These are phyloP conservation scores for Ricordea florida DNA, from an alignment of 92 coral and sea anemone species.

Conservation along the genomic window DNA sequence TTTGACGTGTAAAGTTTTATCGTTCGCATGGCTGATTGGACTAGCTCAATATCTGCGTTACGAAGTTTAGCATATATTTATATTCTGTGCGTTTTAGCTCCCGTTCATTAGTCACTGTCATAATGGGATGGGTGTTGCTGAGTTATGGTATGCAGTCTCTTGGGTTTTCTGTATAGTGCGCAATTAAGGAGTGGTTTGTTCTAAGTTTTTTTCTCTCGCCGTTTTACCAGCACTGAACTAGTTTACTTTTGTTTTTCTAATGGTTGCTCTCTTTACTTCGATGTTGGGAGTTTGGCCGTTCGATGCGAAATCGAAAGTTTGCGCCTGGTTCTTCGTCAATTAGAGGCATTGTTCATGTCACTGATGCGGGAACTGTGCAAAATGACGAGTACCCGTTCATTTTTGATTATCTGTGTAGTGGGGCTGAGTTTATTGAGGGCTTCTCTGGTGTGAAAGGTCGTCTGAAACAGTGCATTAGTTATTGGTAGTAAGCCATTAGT, in stretches of 20 bases:
- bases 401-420: not conserved
- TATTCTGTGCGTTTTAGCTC: constrained; percentile 25
- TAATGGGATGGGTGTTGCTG: too few species aligned
- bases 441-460: constrained; percentile 7
- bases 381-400: constrained; percentile 14
- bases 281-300: constrained; percentile 44
- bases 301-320: constrained; percentile 2
- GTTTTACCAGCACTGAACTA: not conserved
- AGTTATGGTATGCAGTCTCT: not conserved
- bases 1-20: too few species aligned
- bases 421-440: constrained; percentile 27
- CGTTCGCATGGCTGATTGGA: too few species aligned
- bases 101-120: not conserved
- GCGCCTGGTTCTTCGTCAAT: not conserved
- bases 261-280: not conserved
- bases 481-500: not conserved
- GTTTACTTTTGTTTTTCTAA: not conserved
- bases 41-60: too few species aligned
- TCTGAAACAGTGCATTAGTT: constrained; percentile 1
- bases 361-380: not conserved
- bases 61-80: constrained; percentile 32
- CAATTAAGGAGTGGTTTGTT: not conserved
- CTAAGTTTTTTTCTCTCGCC: not conserved
- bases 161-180: not conserved
- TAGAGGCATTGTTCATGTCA: not conserved